Base-by-base conservation (phyloP, 2,888 invertebrate genomes). In the Nezara viridula region DNA sequence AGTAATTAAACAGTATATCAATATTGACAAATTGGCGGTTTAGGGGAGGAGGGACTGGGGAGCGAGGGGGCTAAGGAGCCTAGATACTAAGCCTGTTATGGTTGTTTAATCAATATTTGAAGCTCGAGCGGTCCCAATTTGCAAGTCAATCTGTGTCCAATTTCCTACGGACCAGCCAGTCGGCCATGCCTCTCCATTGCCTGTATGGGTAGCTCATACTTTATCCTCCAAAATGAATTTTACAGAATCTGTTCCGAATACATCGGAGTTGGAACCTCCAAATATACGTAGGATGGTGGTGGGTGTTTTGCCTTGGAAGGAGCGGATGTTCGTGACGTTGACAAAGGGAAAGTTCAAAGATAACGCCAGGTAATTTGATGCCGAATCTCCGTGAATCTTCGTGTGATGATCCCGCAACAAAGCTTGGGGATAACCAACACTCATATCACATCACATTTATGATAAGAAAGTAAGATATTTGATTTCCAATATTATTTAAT, bases 111-210 rank as follows among this genome's bases (percentile, higher is more conserved):
- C 86, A 86, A 86, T 86, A 86, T 52, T 86, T 86, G 49, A 86
- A 86, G 49, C 50, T 86, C 32, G 86, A 49, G 52, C 81, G 66
- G 86, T 44, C 40, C 87, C 89, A 90, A 89, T 90, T 90, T 89
- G 88, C 90, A 60, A 85, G 88, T 89, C 90, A 90, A 90, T 90
- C 89, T 89, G 88, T 86, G 87, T 52, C 55, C 90, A 90, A 90
- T 90, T 90, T 90, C 90, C 90, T 73, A 73, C 32, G 32, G 66
- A 37, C 66, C 66, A 37, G 66, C 19, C 37, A 3, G 66, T 66
- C 66, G 32, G 32, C 19, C 37, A 60, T 60, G 60, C 27, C 60
- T n/a, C 60, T 90, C 73, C 88, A 50, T 52, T 85, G 16, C 44
- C 49, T 49, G 21, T 40, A 14, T 85, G 44, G 27, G 7, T 47